These are phyloP conservation scores for Bufo bufo DNA, from an alignment of 2,113 vertebrate genomes.

Conservation along the genomic window DNA sequence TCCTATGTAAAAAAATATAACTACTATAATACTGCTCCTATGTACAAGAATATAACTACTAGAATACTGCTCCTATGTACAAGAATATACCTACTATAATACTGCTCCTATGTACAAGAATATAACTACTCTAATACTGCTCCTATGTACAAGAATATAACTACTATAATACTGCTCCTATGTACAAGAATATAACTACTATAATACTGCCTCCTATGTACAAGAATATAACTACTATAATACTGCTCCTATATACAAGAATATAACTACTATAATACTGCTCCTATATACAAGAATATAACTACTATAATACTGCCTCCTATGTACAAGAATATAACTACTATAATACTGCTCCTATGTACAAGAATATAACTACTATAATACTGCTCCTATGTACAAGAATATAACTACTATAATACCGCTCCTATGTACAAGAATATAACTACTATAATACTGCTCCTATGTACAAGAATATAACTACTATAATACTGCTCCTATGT, in stretches of 20 bases:
- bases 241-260: neutral
- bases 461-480: constrained; percentile 16
- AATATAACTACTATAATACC: constrained; percentile 24
- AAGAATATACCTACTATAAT: constrained; percentile 12
- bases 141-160: constrained; percentile 3
- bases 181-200: constrained; percentile 11
- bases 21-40: neutral
- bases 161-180: constrained; percentile 11
- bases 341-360: constrained; percentile 3
- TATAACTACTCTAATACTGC: constrained; percentile 20
- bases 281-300: neutral
- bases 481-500: neutral
- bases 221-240: constrained; percentile 7
- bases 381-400: neutral
- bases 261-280: constrained; percentile 15
- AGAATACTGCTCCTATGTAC: neutral
- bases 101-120: constrained; percentile 1
- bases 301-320: constrained; percentile 19
- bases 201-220: neutral
- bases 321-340: constrained; percentile 11
- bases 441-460: constrained; percentile 17
- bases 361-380: constrained; percentile 19
- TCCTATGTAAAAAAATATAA: neutral
- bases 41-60: constrained; percentile 6
- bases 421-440: neutral